Evolutionary conservation across 2,888 invertebrate genomes (phyloP).

Genomic region (Rhagonycha fulva): DNA sequence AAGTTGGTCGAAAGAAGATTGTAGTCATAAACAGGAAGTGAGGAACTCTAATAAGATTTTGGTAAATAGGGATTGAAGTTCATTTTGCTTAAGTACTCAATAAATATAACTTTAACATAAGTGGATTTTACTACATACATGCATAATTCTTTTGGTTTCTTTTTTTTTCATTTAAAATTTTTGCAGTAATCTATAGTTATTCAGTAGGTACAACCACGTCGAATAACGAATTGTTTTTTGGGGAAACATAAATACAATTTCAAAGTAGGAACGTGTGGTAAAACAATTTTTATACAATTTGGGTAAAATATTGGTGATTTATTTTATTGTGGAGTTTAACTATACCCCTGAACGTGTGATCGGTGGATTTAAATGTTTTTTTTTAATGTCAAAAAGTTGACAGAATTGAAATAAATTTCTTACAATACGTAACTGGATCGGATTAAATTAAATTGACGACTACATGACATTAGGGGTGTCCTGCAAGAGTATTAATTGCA

Average conservation of each 20-base stretch:
- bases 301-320: background rate
- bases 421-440: slow-evolving; percentile 2
- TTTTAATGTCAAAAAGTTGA: background rate
- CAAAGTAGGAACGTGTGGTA: background rate
- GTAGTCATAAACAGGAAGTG: slow-evolving; percentile 5
- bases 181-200: background rate
- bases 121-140: background rate
- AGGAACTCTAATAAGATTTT: slow-evolving; percentile 9
- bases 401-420: background rate
- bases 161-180: background rate
- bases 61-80: slow-evolving; percentile 8
- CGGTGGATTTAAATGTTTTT: background rate
- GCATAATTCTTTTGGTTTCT: background rate
- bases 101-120: slow-evolving; percentile 1
- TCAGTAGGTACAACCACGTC: background rate
- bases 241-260: background rate
- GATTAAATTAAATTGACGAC: slow-evolving; percentile 21
- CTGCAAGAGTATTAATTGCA: background rate
- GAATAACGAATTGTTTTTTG: background rate
- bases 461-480: slow-evolving; percentile 20
- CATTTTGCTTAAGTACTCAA: background rate
- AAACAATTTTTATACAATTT: background rate
- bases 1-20: slow-evolving; percentile 8
- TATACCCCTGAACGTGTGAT: background rate
- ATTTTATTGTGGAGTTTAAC: background rate